Base-by-base conservation (phyloP, 2,888 invertebrate genomes). In the Parnassius apollo region DNA sequence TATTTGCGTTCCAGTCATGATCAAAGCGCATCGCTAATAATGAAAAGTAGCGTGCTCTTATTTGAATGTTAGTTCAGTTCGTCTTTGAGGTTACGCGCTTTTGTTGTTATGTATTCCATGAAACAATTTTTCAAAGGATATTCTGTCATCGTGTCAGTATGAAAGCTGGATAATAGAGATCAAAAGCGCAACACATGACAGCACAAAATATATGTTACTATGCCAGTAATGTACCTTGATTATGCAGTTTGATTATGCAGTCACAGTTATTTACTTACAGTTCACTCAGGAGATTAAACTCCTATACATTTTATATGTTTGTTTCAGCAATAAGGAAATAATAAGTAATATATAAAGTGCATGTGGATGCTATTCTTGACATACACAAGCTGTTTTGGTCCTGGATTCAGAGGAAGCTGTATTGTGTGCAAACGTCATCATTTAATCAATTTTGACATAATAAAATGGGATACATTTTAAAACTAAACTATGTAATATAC, bases 41-140 rank as follows among this genome's bases (percentile, higher is more conserved):
- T 55, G 59, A 52, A 54, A 62, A 55, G 55, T 22, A 62, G 50
- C 54, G 46, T 54, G 58, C 51, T 62, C n/a, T 59, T 46, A 56
- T 56, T 1, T 22, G 52, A 52, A 63, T 52, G 63, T 59, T 56
- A 59, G 59, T 59, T 59, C 59, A 12, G 25, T 59, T 42, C 59
- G 50, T 59, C 54, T 63, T 63, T 63, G 63, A 59, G 63, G 63
- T 51, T 63, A 11, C 51, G 50, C 22, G 48, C 42, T 56, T 56
- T 63, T 59, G 54, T 57, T 35, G 42, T 18, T 13, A 10, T 63
- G 59, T 22, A 18, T 13, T 48, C 10, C 22, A 18, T 51, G 56
- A 44, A 62, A 54, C 53, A 3, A 59, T 51, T 22, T 50, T 18
- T 48, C 59, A 63, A 63, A 63, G 63, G 63, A 59, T 59, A 51